These are phyloP conservation scores for Propithecus perrieri DNA, from an alignment of 2,797 vertebrate genomes.

Conservation along the genomic window DNA sequence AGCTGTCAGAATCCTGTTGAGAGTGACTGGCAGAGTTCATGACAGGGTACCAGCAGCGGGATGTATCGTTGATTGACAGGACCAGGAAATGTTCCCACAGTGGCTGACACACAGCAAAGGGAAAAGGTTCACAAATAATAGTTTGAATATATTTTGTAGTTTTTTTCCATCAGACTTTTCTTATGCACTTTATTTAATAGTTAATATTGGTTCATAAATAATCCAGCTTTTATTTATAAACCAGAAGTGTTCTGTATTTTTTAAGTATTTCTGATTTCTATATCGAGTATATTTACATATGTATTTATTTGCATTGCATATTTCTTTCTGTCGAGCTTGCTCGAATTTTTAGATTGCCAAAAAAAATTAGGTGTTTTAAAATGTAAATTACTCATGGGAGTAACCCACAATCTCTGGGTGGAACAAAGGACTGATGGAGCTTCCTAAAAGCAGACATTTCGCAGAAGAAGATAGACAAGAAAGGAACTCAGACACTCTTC, in stretches of 20 bases:
- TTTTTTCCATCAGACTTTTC: constrained; percentile 18
- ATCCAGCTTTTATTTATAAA: constrained; percentile 59
- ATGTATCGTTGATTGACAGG: not conserved
- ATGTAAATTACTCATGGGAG: not conserved
- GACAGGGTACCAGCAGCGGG: not conserved
- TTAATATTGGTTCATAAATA: not conserved
- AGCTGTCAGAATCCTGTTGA: not conserved
- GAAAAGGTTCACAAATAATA: not conserved
- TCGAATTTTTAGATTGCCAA: not conserved
- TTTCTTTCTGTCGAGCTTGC: not conserved
- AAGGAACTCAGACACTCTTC: not conserved
- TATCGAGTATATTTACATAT: not conserved
- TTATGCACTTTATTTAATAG: constrained; percentile 30
- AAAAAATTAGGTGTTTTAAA: not conserved
- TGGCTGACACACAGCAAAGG: not conserved
- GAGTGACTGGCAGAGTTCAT: not conserved
- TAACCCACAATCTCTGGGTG: not conserved
- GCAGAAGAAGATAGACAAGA: not conserved
- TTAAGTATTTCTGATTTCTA: constrained; percentile 15
- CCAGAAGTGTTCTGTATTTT: constrained; percentile 21
- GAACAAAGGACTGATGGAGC: not conserved
- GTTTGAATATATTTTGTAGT: not conserved
- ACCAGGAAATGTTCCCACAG: not conserved
- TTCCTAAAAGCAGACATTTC: not conserved
- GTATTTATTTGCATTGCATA: not conserved